Base-by-base conservation (phyloP, 64 coral and sea anemone species). In the Orbicella faveolata region DNA sequence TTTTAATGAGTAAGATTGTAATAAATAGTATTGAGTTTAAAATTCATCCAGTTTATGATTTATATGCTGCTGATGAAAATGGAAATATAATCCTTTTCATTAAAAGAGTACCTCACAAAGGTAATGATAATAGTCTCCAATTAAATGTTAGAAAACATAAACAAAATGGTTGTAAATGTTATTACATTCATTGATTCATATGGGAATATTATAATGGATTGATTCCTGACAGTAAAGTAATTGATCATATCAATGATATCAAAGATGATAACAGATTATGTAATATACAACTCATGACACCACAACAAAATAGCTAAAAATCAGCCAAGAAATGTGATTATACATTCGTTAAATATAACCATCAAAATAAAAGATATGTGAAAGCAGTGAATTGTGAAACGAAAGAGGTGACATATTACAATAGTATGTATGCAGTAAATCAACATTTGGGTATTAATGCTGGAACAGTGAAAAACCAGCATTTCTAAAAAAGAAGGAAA, bases 391-490 rank as follows among this genome's bases (percentile, higher is more conserved):
- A 92, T 6, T 1, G 1, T 9, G 34, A 39, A 76, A 91, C 51
- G 16, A 90, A 90, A 14, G 83, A 92, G 68, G 74, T 82, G 6
- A 48, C 72, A 23, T 86, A 69, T 68, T 92, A 63, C 48, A 66
- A 86, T 59, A 92, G 83, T 59, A 73, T 87, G 20, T 73, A 92
- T 73, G 74, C 83, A 1, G 74, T 92, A 20, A 53, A 87, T 34
- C 82, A 92, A 87, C 82, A 92, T 69, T 11, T 92, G 9, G 0
- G 16, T 34, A 92, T 92, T 13, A 92, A 92, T 36, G 1, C 90
- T 8, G 90, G 83, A 0, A 90, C 75, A 11, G 59, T 92, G 0
- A 92, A 73, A 10, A 92, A 73, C 1, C 20, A 14, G 79, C 79
- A 39, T 62, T 83, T 90, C 89, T 20, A 90, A 90, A 55, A 83